Evolutionary conservation across 2,888 invertebrate genomes (phyloP), one percentile per base, ranked within the genome.

Genomic region (Tortricodes alternella): DNA sequence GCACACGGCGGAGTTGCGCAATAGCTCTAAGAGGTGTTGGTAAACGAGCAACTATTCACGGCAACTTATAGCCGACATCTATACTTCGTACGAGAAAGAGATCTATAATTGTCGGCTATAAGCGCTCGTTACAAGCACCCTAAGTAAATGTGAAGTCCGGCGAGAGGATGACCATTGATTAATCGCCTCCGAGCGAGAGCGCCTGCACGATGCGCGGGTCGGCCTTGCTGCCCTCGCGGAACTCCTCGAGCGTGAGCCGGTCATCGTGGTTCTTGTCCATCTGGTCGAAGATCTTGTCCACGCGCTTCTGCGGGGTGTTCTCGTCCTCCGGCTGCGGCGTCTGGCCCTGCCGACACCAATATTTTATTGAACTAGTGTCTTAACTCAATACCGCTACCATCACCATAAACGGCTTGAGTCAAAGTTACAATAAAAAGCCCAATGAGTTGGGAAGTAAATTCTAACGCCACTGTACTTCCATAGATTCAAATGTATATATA

Each of bases 261-360:
- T 99, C 98, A 87, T 99, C 99, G 90, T 98, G 98, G 86, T 99
- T 98, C 92, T 96, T 99, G 91, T 99, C 99, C 98, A 98, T 98
- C 83, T 98, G 98, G 86, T 98, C 97, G 92, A 99, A 99, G 81
- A 99, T 99, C 89, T 98, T 98, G 91, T 99, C 98, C 63, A 99
- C 99, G 78, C 98, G 94, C 83, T 98, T 98, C 85, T 98, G 97
- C 11, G 97, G 97, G 62, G 97, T 97, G 82, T 97, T 97, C 76
- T 97, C 97, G 77, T 97, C 97, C 75, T 97, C 97, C 19, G 96
- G 94, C 68, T 95, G 95, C 46, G 97, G 96, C 64, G 96, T 95
- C 80, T 97, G 97, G 15, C 97, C 97, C 97, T 97, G 89, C 88
- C 8, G 79, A 32, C 23, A n/a, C 6, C 37, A 8, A 16, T 4